phyloP scores from a whole-genome alignment of 2,113 vertebrate species.

The Lophura nycthemera region DNA sequence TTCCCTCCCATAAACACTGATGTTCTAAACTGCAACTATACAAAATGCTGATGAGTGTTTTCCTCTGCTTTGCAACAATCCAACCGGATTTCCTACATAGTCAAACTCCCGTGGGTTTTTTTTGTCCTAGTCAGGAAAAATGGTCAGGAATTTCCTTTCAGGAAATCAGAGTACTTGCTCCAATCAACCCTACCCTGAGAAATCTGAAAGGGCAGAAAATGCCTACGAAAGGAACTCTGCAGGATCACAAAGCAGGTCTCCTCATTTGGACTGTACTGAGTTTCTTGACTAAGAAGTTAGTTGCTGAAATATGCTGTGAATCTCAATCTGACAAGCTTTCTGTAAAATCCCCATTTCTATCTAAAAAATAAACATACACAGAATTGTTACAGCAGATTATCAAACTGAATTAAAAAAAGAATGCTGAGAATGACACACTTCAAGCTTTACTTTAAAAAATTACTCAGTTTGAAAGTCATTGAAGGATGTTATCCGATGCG shows the following conservation, averaged over 20 bases:
- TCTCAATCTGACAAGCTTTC: background rate
- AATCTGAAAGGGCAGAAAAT: background rate
- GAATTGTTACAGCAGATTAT: background rate
- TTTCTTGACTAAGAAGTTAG: background rate
- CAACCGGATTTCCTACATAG: constrained; percentile 20
- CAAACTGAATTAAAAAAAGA: background rate
- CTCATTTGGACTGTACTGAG: background rate
- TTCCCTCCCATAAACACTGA: background rate
- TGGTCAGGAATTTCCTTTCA: constrained; percentile 14
- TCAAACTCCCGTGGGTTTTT: background rate
- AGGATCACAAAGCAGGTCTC: background rate
- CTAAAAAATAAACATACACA: background rate
- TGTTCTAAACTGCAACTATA: background rate
- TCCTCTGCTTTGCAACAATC: background rate
- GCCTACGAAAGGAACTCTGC: background rate
- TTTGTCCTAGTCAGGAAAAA: background rate
- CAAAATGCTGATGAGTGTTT: background rate
- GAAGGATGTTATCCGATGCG: background rate
- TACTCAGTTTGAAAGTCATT: background rate
- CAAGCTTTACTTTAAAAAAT: background rate
- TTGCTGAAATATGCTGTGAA: background rate
- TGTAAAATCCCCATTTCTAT: background rate
- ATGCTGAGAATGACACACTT: background rate
- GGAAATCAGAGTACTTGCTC: constrained; percentile 29
- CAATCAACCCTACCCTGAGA: background rate